Evolutionary conservation across 2,113 vertebrate genomes (phyloP), one percentile per base, ranked within the genome.

Genomic region (Muntiacus muntjak): DNA sequence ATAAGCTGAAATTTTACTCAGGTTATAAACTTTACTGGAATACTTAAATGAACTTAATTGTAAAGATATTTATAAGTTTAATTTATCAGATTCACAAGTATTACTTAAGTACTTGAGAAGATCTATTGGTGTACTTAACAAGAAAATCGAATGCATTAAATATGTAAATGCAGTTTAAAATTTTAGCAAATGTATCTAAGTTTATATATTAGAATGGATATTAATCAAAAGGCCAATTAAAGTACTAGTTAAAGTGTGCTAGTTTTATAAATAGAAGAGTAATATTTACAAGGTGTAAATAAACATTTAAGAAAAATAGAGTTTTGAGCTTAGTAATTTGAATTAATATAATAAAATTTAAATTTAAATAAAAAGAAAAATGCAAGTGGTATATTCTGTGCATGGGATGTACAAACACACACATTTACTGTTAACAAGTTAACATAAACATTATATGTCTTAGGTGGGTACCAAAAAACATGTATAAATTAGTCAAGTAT

Each of bases 61-160:
- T 79, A 97, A 94, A 97, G 88, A 92, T 97, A 97, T 92, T 98
- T 97, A 82, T 94, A 85, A 95, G 54, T 89, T 91, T 76, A 97
- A 96, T 97, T 96, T 96, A 85, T 91, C 95, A 97, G 85, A 85
- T 89, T 91, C 40, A 58, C 36, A 95, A 96, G 54, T 94, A 95
- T 90, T 94, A 83, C 71, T 96, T 96, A 96, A 97, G 47, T 85
- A 84, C 81, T 96, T 94, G 50, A 94, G 47, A 93, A 93, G 88
- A 97, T 96, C 94, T 97, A 93, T 71, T 93, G 7, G 26, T 54
- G 83, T 94, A 94, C 74, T 97, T 97, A 97, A 71, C 92, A 81
- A 94, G 76, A 91, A 95, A 94, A 78, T 36, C 14, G 62, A 96
- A 60, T 67, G 11, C 62, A 78, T 93, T 97, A 96, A 97, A 94